Evolutionary conservation across 2,888 invertebrate genomes (phyloP).

Genomic region (Agrotis segetum): DNA sequence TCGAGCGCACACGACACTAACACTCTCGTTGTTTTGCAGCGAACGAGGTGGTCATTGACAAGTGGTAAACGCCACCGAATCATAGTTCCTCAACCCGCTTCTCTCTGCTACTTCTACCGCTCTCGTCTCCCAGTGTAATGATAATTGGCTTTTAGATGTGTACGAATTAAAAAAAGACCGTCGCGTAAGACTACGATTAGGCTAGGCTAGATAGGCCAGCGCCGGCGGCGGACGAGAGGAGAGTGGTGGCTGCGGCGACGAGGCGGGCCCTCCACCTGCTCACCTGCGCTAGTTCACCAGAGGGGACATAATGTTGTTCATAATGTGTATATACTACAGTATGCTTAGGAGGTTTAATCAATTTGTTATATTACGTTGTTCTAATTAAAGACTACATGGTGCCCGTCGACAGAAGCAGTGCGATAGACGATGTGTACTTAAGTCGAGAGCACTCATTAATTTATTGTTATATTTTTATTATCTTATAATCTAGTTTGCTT

Average conservation of each 20-base stretch:
- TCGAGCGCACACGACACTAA: conserved; percentile 83
- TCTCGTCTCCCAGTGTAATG: conserved; percentile 83
- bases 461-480: conserved; percentile 90
- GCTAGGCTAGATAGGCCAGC: conserved; percentile 63
- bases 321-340: conserved; percentile 91
- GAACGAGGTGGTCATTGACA: conserved; percentile 93
- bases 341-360: conserved; percentile 90
- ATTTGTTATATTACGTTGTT: conserved; percentile 90
- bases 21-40: conserved; percentile 92
- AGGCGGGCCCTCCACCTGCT: conserved; percentile 70
- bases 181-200: conserved; percentile 65
- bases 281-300: conserved; percentile 82
- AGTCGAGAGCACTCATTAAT: conserved; percentile 90
- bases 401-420: conserved; percentile 90
- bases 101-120: conserved; percentile 87
- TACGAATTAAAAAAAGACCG: conserved; percentile 68
- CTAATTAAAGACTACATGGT: conserved; percentile 90
- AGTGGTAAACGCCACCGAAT: conserved; percentile 92
- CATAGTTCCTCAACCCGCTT: conserved; percentile 89
- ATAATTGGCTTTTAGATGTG: conserved; percentile 79
- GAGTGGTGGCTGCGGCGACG: conserved; percentile 67
- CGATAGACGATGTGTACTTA: conserved; percentile 90
- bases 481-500: conserved; percentile 89
- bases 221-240: conserved; percentile 64
- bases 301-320: conserved; percentile 88